phyloP scores from a whole-genome alignment of 1,140 invertebrate genomes.

The Wiebesia pumilae region DNA sequence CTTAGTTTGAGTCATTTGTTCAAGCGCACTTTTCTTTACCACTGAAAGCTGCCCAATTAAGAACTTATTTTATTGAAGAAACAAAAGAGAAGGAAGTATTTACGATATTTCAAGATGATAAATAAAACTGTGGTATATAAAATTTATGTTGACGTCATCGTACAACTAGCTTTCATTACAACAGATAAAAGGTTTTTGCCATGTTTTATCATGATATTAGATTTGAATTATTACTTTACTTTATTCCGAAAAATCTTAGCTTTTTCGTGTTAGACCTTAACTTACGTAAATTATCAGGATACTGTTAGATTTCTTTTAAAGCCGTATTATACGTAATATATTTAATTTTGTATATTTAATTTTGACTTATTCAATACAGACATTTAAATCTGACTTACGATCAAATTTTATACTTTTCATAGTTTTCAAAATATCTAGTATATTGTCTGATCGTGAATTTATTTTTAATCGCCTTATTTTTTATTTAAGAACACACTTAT shows the following conservation, averaged over 20 bases:
- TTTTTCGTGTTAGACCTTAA: not conserved
- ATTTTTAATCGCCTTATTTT: too few relatives aligned
- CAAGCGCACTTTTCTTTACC: not conserved
- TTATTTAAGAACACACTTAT: too few relatives aligned
- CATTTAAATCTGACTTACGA: too few relatives aligned
- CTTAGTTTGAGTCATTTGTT: slow-evolving; percentile 31
- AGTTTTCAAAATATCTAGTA: too few relatives aligned
- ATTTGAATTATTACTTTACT: not conserved
- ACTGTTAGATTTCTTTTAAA: too few relatives aligned
- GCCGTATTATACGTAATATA: too few relatives aligned
- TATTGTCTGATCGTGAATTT: too few relatives aligned
- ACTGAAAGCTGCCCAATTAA: not conserved
- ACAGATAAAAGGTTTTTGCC: not conserved
- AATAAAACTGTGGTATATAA: not conserved
- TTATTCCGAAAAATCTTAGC: not conserved
- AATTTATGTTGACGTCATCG: not conserved
- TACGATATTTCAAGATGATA: not conserved
- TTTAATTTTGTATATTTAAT: too few relatives aligned
- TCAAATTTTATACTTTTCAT: too few relatives aligned
- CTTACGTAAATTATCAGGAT: not conserved
- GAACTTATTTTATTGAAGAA: slow-evolving; percentile 35
- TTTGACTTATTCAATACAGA: too few relatives aligned
- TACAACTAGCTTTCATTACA: slow-evolving; percentile 40
- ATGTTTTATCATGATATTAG: not conserved
- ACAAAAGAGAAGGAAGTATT: not conserved